Base-by-base conservation (phyloP, 2,888 invertebrate species). In the Lingula anatina region DNA sequence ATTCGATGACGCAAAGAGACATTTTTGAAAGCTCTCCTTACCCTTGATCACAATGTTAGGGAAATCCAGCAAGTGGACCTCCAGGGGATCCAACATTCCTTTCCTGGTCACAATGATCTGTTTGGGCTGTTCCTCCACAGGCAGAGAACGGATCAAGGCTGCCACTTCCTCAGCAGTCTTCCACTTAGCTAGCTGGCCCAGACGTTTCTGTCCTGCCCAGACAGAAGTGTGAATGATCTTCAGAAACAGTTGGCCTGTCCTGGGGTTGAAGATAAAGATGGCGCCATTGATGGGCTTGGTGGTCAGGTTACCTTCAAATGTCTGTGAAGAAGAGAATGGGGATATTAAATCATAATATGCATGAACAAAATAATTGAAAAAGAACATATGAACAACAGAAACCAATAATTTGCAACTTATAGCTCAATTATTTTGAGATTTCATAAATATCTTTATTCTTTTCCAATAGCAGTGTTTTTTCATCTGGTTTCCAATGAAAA, bases 111-210 rank as follows among this genome's bases (percentile, higher is more conserved):
- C 99, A 74, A 99, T 99, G 77, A 99, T 99, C 80, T 99, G 99
- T 75, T 99, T 96, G 0, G 99, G 99, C 76, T 99, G 99, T 80
- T 99, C 99, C 80, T 99, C 99, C 3, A 99, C 97, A 0, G 99
- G 99, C 58, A 99, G 80, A 0, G 99, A 99, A 39, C 99, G 86
- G 84, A 99, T 99, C 66, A 99, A 80, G 28, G 99, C 99, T 1
- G 99, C 99, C 18, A 99, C 99, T 87, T 99, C 99, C 81, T 99
- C 99, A 45, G 99, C 99, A 0, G 99, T 99, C 80, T 99, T 99
- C 99, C 99, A 99, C 80, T 99, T 99, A 9, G 99, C 99, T 78
- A 99, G 82, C 83, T 88, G 96, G 69, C 96, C 96, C 5, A 99
- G 83, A 89, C 97, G 97, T 79, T 99, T 99, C 80, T 99, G 97